These are phyloP conservation scores for Sprattus sprattus DNA, from an alignment of 2,113 vertebrate species.

Conservation along the genomic window DNA sequence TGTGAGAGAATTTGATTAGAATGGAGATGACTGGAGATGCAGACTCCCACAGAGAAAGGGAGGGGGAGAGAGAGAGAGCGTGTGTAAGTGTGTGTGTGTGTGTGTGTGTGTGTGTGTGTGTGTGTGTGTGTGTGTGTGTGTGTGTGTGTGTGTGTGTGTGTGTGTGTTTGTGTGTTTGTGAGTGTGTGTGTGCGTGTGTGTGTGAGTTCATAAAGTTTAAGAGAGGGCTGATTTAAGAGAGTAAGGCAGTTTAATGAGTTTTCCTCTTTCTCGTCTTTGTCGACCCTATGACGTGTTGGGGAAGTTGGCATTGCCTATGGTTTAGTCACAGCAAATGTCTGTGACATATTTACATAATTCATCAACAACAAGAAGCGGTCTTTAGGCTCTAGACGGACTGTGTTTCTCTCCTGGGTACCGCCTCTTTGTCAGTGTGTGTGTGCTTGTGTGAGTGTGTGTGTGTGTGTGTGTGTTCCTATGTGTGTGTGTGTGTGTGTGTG, in stretches of 20 bases:
- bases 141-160: too few species aligned
- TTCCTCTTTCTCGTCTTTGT: too few species aligned
- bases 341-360: too few species aligned
- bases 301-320: too few species aligned
- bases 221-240: neutral
- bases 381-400: too few species aligned
- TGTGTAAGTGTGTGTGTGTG: too few species aligned
- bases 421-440: neutral
- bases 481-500: neutral
- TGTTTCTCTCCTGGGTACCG: too few species aligned
- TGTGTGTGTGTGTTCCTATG: neutral
- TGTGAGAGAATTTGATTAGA: neutral
- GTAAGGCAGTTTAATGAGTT: neutral
- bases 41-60: slow-evolving; percentile 20
- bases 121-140: slow-evolving; percentile 4
- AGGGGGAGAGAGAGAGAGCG: neutral
- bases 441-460: neutral
- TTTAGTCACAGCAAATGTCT: too few species aligned
- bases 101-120: neutral
- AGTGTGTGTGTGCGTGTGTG: too few species aligned
- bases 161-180: neutral
- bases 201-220: too few species aligned
- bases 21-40: neutral
- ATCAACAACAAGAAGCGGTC: too few species aligned
- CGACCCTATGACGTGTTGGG: too few species aligned